Evolutionary conservation across 2,113 vertebrate genomes (phyloP), one percentile per base, ranked within the genome.

Genomic region (Cebus imitator): DNA sequence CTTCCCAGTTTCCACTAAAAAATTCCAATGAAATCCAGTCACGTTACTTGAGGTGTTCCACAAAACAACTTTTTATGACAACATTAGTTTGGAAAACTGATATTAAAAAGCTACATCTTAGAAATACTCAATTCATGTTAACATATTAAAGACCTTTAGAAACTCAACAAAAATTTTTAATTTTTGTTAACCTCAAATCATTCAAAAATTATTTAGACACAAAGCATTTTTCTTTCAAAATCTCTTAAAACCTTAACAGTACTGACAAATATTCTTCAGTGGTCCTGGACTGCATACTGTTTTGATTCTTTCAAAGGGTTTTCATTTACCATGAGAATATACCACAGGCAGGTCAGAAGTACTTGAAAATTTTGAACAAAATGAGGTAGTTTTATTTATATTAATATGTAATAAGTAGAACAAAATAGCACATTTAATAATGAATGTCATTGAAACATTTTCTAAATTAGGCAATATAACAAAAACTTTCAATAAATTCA

Each of bases 331-430:
- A 2, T 23, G 75, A 90, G 48, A 61, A 58, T 83, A 83, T 66
- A 61, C 11, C 27, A 75, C 6, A 55, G 21, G 43, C 17, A 96
- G 18, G n/a, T 79, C 43, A 84, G 61, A 87, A 88, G 25, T 45
- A 64, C 73, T 90, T 78, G 61, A 84, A 58, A 91, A 50, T 73
- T 35, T 70, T 88, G 89, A 88, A 88, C 40, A 94, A 78, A 68
- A 50, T 75, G 37, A 78, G 13, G 37, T 78, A 20, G 7, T 12
- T 95, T 48, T 45, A 73, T 78, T 72, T 91, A 18, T 66, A 57
- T 18, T 88, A 45, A 80, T 72, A 64, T 80, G 30, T 85, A 87
- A 37, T 55, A 4, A 40, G 11, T 37, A 87, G 30, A 68, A 68
- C 4, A 40, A 81, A 52, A 73, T 10, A 83, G 23, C 17, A 87